Evolutionary conservation across 2,113 vertebrate genomes (phyloP).

Genomic region (Xenopus borealis): DNA sequence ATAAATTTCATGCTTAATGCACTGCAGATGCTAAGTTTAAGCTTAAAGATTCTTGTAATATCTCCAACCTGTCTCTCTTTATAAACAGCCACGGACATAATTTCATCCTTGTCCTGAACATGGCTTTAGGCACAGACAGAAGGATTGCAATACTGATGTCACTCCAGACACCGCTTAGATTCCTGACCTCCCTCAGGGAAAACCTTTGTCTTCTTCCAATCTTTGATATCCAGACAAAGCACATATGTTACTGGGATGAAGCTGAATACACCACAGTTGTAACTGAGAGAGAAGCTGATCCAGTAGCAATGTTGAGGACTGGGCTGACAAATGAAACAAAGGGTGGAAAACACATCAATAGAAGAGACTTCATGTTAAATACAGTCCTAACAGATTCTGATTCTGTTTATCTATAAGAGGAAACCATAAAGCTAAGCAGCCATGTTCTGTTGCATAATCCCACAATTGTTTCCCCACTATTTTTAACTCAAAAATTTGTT

Average conservation of each 20-base stretch:
- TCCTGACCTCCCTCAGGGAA: constrained; percentile 57
- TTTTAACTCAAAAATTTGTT: no score
- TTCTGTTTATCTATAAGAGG: no score
- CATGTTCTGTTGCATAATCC: no score
- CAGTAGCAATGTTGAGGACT: neutral
- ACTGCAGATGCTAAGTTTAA: constrained; percentile 75
- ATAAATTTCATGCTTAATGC: constrained; percentile 72
- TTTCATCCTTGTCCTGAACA: constrained; percentile 66
- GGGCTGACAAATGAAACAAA: neutral
- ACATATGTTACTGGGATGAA: constrained; percentile 19
- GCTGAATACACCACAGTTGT: constrained; percentile 18
- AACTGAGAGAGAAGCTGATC: constrained; percentile 8
- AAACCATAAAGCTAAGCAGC: no score
- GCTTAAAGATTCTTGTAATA: constrained; percentile 74
- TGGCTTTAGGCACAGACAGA: constrained; percentile 55
- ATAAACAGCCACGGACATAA: constrained; percentile 73
- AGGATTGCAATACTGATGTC: constrained; percentile 60
- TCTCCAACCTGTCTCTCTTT: constrained; percentile 75
- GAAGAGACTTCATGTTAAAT: no score
- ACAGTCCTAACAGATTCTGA: no score
- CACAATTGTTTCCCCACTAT: no score
- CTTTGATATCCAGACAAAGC: constrained; percentile 48
- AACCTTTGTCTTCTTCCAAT: constrained; percentile 50
- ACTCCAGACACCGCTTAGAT: constrained; percentile 59
- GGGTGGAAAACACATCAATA: no score